A percentile compares a stretch with the other conserved stretches of the same genome.
phyloP scores from a whole-genome alignment of 2,113 vertebrate species.

The Boulengeromyrus knoepffleri region DNA sequence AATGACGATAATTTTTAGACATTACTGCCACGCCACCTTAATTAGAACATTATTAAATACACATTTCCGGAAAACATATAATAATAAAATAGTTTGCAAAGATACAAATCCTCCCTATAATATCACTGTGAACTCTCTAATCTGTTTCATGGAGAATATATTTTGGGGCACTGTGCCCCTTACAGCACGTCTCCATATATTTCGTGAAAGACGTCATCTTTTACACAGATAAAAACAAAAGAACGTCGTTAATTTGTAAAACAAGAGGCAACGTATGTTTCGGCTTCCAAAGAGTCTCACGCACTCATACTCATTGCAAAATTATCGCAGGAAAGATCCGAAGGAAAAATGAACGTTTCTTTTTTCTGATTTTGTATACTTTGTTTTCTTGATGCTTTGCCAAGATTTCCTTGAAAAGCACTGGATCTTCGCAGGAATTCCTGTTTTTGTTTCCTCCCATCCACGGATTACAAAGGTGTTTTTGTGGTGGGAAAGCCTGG shows the following conservation, averaged over 20 bases:
- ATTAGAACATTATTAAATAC: neutral
- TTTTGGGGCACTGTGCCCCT: neutral
- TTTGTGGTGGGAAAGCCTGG: conserved; percentile 1
- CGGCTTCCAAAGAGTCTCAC: neutral
- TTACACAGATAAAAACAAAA: neutral
- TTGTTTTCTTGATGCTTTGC: neutral
- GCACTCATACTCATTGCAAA: neutral
- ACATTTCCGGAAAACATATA: neutral
- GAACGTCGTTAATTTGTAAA: neutral
- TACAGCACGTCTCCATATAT: neutral
- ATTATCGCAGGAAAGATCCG: neutral
- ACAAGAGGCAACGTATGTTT: neutral
- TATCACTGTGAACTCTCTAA: neutral
- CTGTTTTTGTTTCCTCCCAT: neutral
- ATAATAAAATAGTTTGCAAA: neutral
- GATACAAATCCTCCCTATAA: neutral
- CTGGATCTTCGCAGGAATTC: conserved; percentile 1
- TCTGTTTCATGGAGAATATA: neutral
- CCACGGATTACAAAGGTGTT: conserved; percentile 11
- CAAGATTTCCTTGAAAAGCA: conserved; percentile 1
- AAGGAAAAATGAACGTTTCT: neutral
- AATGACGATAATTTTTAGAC: neutral
- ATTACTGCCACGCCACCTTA: neutral
- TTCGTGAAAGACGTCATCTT: neutral
- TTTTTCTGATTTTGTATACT: neutral